Evolutionary conservation across 2,888 invertebrate genomes (phyloP), one percentile per base, ranked within the genome.

Genomic region (Leptinotarsa peninsularis): DNA sequence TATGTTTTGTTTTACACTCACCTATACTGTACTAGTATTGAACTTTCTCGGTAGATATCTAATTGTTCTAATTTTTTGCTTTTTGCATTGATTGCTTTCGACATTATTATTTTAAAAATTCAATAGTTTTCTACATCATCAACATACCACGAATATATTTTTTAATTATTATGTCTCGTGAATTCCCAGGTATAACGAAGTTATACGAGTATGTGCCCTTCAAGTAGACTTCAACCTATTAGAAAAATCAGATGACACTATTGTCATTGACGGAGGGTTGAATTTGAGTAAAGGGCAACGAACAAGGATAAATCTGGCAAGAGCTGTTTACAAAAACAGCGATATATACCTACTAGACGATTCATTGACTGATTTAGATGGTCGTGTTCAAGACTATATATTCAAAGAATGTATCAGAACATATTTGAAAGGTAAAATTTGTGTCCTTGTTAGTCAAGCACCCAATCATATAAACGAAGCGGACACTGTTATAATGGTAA

Each of bases 331-430:
- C 88, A 92, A 93, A 54, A 92, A 95, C 73, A 93, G 95, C 0
- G 95, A 96, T 79, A 93, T 96, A 77, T 97, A 96, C 85, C 88
- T 97, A 7, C 88, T 97, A 67, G 97, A 97, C 86, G 97, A 97
- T 88, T 96, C 96, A 0, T 89, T 97, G 23, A 94, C 95, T 80
- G 96, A 96, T 0, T 95, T 97, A 18, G 97, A 97, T 88, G 91
- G 95, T 0, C 94, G 94, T 33, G 96, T 97, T 4, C 95, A 95
- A 4, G 91, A 94, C 0, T 94, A 95, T 87, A 90, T 97, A 81
- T 97, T 96, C 88, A 94, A 96, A 84, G 91, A 93, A 85, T 95
- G 94, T 83, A 91, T 95, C 68, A 90, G 84, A 68, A 79, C 90
- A 14, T 92, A 56, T 21, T 88, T 95, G 79, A 89, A 91, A 13